Evolutionary conservation across 2,113 vertebrate species (phyloP).

Genomic region (Pelusios castaneus): DNA sequence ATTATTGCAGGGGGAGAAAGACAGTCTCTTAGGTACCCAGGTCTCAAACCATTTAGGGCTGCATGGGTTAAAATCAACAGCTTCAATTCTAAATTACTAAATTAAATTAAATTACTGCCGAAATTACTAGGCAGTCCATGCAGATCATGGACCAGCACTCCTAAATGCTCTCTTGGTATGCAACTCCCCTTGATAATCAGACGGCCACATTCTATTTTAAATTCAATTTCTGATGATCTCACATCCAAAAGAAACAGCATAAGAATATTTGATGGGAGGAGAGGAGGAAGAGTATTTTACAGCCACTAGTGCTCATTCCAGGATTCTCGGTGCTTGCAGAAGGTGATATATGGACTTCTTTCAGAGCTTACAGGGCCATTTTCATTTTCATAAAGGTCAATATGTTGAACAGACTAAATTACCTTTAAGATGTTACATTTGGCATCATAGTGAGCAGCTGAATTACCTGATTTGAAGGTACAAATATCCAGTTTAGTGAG

Average conservation of each 20-base stretch:
- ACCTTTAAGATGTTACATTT: neutral
- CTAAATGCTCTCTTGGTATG: neutral
- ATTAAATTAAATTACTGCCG: too few species aligned
- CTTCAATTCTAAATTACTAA: neutral
- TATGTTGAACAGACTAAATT: neutral
- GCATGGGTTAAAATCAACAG: neutral
- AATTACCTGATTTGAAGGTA: neutral
- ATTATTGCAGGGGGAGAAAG: neutral
- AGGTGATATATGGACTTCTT: neutral
- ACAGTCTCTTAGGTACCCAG: slow-evolving; percentile 4
- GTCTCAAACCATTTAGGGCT: neutral
- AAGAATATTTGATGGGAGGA: neutral
- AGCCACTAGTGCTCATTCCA: neutral
- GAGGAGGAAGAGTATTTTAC: fast-evolving
- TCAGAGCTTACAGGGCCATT: neutral
- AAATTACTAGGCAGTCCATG: neutral
- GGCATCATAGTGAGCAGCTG: neutral
- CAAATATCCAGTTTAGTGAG: neutral
- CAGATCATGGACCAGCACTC: neutral
- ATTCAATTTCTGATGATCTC: neutral
- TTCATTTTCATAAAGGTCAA: neutral
- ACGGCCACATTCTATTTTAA: neutral
- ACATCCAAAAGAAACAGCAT: neutral
- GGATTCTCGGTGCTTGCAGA: neutral
- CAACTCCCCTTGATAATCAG: neutral